phyloP scores from a whole-genome alignment of 2,797 vertebrate species.

The Limosa lapponica region DNA sequence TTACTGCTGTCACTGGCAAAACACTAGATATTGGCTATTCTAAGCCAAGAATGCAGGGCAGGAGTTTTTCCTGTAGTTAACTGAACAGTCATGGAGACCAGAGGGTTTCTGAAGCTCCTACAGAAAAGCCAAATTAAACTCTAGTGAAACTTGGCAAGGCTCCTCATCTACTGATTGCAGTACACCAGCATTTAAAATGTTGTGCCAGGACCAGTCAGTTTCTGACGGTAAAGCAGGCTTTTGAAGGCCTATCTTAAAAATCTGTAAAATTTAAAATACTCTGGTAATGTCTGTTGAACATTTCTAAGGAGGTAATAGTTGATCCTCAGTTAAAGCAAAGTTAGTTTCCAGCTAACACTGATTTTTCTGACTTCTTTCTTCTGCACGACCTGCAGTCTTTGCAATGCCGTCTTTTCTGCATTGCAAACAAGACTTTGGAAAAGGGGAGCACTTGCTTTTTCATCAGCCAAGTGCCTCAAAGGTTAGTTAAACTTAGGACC shows the following conservation, averaged over 20 bases:
- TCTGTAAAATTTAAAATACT: background rate
- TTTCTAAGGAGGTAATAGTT: background rate
- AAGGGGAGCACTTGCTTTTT: background rate
- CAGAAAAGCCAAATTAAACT: background rate
- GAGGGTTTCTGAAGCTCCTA: background rate
- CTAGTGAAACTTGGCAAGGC: background rate
- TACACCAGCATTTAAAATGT: background rate
- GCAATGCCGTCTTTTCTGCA: no score
- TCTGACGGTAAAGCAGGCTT: background rate
- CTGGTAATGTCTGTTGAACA: background rate
- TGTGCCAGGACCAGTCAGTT: background rate
- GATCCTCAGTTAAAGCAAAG: background rate
- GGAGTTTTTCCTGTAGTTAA: background rate
- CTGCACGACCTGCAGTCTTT: no score
- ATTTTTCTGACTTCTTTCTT: background rate
- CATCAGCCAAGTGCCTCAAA: background rate
- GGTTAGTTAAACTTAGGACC: background rate
- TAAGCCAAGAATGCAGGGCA: accelerated
- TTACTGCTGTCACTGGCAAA: background rate
- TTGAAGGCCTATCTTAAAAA: background rate
- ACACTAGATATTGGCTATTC: accelerated
- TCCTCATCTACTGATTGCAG: background rate
- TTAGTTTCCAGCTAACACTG: background rate
- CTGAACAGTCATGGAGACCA: background rate
- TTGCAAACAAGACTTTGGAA: background rate